These are phyloP conservation scores for Leptinotarsa juncta DNA, from an alignment of 2,888 invertebrate genomes.

Conservation along the genomic window DNA sequence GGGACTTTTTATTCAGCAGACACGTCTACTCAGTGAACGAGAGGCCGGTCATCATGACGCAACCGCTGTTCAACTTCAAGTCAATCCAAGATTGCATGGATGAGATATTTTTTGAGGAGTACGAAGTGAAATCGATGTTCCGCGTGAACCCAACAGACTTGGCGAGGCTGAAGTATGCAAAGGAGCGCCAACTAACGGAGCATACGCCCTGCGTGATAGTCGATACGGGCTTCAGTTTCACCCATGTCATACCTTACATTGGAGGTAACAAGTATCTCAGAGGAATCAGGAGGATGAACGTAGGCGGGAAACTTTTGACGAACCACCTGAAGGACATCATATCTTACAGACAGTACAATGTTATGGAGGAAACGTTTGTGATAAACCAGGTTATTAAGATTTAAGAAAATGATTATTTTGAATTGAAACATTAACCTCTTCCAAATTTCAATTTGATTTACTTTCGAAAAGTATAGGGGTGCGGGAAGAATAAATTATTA, in stretches of 20 bases:
- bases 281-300: slow-evolving; percentile 86
- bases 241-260: slow-evolving; percentile 93
- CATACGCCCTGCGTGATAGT: slow-evolving; percentile 74
- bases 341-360: slow-evolving; percentile 95
- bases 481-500: no score
- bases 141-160: slow-evolving; percentile 85
- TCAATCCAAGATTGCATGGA: slow-evolving; percentile 93
- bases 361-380: slow-evolving; percentile 98
- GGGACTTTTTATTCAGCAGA: slow-evolving; percentile 94
- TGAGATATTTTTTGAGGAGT: slow-evolving; percentile 98
- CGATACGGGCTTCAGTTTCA: slow-evolving; percentile 96
- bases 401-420: no score
- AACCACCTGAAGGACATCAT: slow-evolving; percentile 98
- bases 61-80: slow-evolving; percentile 93
- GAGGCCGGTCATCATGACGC: slow-evolving; percentile 87
- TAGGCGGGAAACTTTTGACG: slow-evolving; percentile 94
- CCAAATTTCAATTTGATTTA: no score
- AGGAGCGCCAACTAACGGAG: slow-evolving; percentile 42
- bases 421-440: no score
- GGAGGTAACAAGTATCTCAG: slow-evolving; percentile 71
- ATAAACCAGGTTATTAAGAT: slow-evolving; percentile 82
- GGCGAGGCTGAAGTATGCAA: slow-evolving; percentile 63
- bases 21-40: slow-evolving; percentile 85
- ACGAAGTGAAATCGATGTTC: slow-evolving; percentile 86
- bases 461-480: no score